Base-by-base conservation (phyloP, 2,113 vertebrate genomes). In the Hiodon tergisus region DNA sequence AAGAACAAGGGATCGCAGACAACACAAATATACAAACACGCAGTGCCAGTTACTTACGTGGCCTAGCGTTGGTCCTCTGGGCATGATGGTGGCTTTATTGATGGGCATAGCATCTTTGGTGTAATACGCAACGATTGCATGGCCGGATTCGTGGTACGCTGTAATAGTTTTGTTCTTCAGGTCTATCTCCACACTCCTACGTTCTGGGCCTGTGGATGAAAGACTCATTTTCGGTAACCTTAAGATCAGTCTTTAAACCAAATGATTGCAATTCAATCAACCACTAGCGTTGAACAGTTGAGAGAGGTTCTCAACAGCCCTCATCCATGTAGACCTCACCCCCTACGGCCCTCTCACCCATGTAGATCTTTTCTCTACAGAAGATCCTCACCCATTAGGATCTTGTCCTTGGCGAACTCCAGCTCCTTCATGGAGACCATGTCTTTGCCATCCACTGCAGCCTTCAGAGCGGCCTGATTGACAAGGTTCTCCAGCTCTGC, bases 51-150 rank as follows among this genome's bases (percentile, higher is more conserved):
- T 4, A 81, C 91, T 92, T 83, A 97, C 97, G n/a, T 99, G 97
- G 80, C 97, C 97, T 76, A 99, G 90, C 17, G 95, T 98, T 62
- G 94, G 93, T 53, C 97, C 97, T 76, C 97, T 85, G 16, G 97
- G 97, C 97, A 98, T 98, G 86, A 99, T 99, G 4, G 97, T 99
- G 16, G 97, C 97, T 86, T 99, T 99, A 87, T 99, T 98, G 81
- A 99, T 98, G 0, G 97, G 97, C 97, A 99, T 98, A 8, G 97
- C 93, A 52, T 97, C 94, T 90, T 97, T 99, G 78, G 96, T 99
- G 77, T 96, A 99, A 87, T 94, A 96, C 0, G 97, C 97, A 72
- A 99, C 95, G 69, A 99, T 94, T 5, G 97, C 97, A 71, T 99
- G 97, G 4, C 97, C 97, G 0, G 96, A 98, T 79, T 99, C 97